Percentiles rank a stretch among this genome's conserved stretches.
Conservation (phyloP, 2,113 vertebrate species). For the Gopherus flavomarginatus region DNA sequence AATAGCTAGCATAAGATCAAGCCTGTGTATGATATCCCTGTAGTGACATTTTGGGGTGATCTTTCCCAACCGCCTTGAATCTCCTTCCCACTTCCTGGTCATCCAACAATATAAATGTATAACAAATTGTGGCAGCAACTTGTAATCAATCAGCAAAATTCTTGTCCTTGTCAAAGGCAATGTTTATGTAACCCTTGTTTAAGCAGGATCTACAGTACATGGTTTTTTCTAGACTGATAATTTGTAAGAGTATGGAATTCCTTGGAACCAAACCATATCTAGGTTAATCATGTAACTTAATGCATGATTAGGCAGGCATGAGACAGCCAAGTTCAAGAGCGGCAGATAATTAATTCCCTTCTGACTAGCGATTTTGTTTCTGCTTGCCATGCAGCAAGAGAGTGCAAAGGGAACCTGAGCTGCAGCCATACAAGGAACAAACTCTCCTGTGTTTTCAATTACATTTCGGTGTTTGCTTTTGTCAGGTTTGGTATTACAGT, state of each 20-base stretch:
- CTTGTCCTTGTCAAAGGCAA: background rate
- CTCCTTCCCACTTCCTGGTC: background rate
- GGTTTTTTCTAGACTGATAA: background rate
- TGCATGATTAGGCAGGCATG: background rate
- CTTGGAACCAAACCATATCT: constrained; percentile 3
- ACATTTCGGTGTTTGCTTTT: background rate
- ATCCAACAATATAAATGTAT: background rate
- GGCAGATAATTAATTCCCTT: background rate
- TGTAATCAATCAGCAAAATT: background rate
- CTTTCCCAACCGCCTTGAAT: background rate
- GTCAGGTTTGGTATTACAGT: background rate
- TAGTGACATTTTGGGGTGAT: background rate
- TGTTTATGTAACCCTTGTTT: background rate
- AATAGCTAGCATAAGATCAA: background rate
- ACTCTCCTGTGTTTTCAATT: background rate
- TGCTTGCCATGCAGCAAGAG: constrained; percentile 1
- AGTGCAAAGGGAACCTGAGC: background rate
- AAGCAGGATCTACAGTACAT: background rate
- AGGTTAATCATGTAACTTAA: background rate
- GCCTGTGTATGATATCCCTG: background rate
- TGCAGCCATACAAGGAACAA: constrained; percentile 12
- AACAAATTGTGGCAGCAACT: background rate
- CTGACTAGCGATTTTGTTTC: background rate
- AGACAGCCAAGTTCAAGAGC: constrained; percentile 22
- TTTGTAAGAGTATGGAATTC: background rate